Percentiles rank a stretch among this genome's conserved stretches.
These are phyloP conservation scores for Bubo bubo DNA, from an alignment of 2,113 vertebrate genomes.

Conservation along the genomic window DNA sequence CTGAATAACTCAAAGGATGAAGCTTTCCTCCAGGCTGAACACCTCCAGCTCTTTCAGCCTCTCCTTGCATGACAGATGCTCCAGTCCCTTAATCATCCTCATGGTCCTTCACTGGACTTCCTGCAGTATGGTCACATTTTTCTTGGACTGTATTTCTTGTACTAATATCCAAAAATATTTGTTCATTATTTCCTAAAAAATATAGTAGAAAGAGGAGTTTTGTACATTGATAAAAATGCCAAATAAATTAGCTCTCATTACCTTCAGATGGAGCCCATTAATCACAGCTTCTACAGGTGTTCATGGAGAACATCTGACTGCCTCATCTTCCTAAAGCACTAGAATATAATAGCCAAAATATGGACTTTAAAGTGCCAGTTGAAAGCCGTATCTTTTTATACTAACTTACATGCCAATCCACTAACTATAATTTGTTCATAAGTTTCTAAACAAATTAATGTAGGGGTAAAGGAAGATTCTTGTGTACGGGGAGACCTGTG, in stretches of 20 bases:
- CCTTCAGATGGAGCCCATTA: neutral
- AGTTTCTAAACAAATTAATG: neutral
- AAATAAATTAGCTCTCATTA: neutral
- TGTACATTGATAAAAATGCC: neutral
- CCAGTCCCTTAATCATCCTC: too few relatives aligned
- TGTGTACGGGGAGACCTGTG: neutral
- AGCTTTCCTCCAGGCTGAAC: neutral
- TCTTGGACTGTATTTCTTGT: neutral
- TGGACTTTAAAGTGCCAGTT: neutral
- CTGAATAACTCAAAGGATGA: neutral
- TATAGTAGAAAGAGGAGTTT: neutral
- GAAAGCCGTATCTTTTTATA: neutral
- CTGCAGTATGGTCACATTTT: neutral
- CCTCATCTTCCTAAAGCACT: neutral
- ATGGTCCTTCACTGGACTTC: too few relatives aligned
- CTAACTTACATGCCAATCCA: neutral
- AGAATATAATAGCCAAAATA: neutral
- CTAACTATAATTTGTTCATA: neutral
- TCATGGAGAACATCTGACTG: neutral
- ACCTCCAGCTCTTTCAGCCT: neutral
- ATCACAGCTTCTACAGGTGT: neutral
- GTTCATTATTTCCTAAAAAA: neutral
- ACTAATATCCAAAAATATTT: neutral
- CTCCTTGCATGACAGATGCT: neutral
- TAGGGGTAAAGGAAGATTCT: neutral